These are phyloP conservation scores for Lemur catta DNA, from an alignment of 2,797 vertebrate genomes.

Conservation along the genomic window DNA sequence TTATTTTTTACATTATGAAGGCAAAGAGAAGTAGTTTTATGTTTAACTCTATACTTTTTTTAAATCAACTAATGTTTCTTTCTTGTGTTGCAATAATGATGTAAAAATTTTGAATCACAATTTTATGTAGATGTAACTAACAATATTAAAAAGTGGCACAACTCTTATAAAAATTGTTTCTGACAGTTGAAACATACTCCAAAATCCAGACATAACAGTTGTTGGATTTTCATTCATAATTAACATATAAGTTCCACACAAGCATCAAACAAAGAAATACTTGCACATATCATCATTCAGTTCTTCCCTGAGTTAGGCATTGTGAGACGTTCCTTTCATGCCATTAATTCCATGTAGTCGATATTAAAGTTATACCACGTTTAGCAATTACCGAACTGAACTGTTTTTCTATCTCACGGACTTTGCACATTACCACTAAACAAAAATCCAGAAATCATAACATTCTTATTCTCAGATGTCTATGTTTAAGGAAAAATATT, in stretches of 20 bases:
- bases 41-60: neutral
- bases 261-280: neutral
- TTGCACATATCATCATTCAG: neutral
- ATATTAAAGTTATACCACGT: neutral
- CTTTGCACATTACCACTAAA: neutral
- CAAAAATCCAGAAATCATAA: neutral
- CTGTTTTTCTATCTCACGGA: neutral
- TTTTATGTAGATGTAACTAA: neutral
- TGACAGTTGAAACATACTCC: neutral
- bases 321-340: neutral
- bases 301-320: neutral
- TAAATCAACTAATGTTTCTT: neutral
- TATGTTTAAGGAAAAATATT: neutral
- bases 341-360: neutral
- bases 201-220: neutral
- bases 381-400: neutral
- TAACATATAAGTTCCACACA: neutral
- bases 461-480: neutral
- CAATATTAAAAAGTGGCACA: neutral
- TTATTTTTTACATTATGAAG: neutral
- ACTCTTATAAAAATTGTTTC: neutral
- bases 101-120: neutral
- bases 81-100: neutral
- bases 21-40: neutral
- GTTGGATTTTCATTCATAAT: neutral